These are phyloP conservation scores for Arothron firmamentum DNA, from an alignment of 2,113 vertebrate species.

Conservation along the genomic window DNA sequence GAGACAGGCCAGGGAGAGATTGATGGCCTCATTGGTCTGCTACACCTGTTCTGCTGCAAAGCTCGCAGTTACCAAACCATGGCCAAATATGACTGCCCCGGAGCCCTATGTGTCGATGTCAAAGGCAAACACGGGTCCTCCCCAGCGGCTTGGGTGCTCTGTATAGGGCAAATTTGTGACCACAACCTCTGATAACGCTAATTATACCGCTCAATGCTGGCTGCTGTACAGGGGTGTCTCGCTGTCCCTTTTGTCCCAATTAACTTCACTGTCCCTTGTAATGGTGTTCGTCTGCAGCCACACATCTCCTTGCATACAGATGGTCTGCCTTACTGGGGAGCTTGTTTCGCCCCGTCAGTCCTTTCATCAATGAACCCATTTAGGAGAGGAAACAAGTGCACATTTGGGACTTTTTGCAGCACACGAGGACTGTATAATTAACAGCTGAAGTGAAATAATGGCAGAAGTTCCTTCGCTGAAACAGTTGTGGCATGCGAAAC, in stretches of 20 bases:
- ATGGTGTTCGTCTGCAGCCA: constrained; percentile 44
- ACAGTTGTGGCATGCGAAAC: constrained; percentile 2
- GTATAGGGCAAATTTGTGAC: constrained; percentile 56
- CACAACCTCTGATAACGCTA: constrained; percentile 67
- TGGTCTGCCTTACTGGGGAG: constrained; percentile 31
- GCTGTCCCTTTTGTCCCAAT: constrained; percentile 60
- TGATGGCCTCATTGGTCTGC: constrained; percentile 69
- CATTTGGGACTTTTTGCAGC: constrained; percentile 26
- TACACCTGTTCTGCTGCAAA: constrained; percentile 74
- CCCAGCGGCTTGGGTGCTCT: constrained; percentile 57
- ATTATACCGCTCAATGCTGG: constrained; percentile 57
- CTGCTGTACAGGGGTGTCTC: constrained; percentile 39
- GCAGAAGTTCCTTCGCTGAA: constrained; percentile 11
- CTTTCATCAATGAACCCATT: constrained; percentile 32
- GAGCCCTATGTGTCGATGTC: constrained; percentile 66
- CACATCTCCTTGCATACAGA: constrained; percentile 40
- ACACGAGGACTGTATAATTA: constrained; percentile 23
- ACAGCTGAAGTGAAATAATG: constrained; percentile 24
- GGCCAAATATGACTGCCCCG: constrained; percentile 70
- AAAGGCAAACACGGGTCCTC: constrained; percentile 74
- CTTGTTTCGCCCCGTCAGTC: constrained; percentile 26
- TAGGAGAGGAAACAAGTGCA: constrained; percentile 27
- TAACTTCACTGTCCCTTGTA: constrained; percentile 51
- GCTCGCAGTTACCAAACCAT: constrained; percentile 63
- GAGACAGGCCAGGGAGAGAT: constrained; percentile 72